Base-by-base conservation (phyloP, 2,888 invertebrate species). In the Pseudococcus longispinus region DNA sequence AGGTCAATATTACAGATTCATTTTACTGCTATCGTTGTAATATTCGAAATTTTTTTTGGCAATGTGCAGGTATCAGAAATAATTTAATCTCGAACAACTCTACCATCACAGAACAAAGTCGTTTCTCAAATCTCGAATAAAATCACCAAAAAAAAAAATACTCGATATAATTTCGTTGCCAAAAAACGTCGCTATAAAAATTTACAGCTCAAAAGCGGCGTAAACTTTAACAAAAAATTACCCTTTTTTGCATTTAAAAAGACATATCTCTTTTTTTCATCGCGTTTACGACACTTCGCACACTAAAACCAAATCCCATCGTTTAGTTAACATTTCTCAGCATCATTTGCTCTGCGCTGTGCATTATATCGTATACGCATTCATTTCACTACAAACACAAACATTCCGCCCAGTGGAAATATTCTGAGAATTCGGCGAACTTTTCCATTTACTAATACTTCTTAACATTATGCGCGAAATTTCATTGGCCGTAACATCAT, bases 161-260 rank as follows among this genome's bases (percentile, higher is more conserved):
- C 15, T n/a, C n/a, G 51, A 51, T 65, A 65, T 13, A 15, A 65
- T 65, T 65, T 65, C 65, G 65, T 65, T 65, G 65, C 65, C 65
- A 51, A 65, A 65, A 65, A 60, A 60, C 8, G n/a, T 23, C 20
- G 60, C 60, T n/a, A 60, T 60, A 60, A 60, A 60, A 65, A 26
- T 65, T 65, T 26, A 65, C 65, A 65, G 65, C 65, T 65, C 15
- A 65, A 26, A 65, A 4, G 9, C 26, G 9, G 2, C 23, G 26
- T 9, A 26, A 26, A 65, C 9, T 23, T 55, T 26, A 3, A 0
- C 65, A 20, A 65, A 26, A 65, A 65, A 26, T 23, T 26, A 23
- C 23, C 26, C 15, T 26, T 65, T 65, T 65, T 65, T 15, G 65
- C 65, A 65, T 65, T 65, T n/a, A 51, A 51, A 65, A 26, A 26